phyloP scores from a whole-genome alignment of 2,888 invertebrate species.

The Caenorhabditis macrosperma region DNA sequence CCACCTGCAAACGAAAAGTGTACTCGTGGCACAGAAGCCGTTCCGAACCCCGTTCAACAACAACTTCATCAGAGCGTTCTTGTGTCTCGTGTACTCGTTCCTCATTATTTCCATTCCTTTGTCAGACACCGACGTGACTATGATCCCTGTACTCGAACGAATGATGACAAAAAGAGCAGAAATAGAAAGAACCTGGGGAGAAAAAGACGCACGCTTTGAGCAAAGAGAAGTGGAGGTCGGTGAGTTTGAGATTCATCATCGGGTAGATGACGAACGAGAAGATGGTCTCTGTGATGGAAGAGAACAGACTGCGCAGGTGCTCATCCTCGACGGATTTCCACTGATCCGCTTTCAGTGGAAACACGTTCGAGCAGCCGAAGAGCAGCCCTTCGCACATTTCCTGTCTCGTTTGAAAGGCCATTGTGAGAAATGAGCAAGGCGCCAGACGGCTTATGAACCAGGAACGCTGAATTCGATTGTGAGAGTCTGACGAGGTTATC shows the following conservation, averaged over 20 bases:
- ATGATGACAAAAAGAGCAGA: not conserved
- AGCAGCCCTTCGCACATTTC: conserved; percentile 63
- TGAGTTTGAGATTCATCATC: conserved; percentile 57
- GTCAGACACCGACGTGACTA: conserved; percentile 19
- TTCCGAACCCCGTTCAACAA: conserved; percentile 46
- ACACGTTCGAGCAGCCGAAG: conserved; percentile 63
- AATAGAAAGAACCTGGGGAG: conserved; percentile 43
- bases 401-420: conserved; percentile 57
- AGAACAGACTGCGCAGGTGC: conserved; percentile 33
- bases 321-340: conserved; percentile 43
- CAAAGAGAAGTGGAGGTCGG: conserved; percentile 57
- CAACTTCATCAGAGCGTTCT: conserved; percentile 49
- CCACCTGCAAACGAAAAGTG: conserved; percentile 22
- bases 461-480: conserved; percentile 29
- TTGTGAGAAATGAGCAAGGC: conserved; percentile 59
- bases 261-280: conserved; percentile 62
- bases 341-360: conserved; percentile 59
- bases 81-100: conserved; percentile 50
- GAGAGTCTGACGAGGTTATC: not conserved
- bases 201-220: conserved; percentile 65
- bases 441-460: conserved; percentile 64
- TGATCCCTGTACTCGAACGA: conserved; percentile 31
- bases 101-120: conserved; percentile 48
- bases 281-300: conserved; percentile 43
- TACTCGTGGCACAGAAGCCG: not conserved